Conservation (phyloP, 1,140 invertebrate species). For the Saccostrea echinata region DNA sequence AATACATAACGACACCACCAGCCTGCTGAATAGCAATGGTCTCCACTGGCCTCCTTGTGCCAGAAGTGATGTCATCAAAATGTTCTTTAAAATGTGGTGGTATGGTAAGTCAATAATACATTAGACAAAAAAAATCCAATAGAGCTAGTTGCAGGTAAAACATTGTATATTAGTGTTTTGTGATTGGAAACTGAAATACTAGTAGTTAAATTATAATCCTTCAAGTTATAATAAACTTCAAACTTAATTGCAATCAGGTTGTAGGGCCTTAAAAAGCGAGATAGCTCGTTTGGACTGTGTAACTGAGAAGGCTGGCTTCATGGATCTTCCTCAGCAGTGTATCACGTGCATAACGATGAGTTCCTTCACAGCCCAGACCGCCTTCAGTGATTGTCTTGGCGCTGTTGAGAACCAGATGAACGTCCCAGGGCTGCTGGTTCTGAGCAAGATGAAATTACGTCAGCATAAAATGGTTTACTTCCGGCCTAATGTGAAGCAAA, state of each 20-base stretch:
- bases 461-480: slow-evolving; percentile 33
- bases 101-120: not conserved
- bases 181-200: not conserved
- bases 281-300: not conserved
- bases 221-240: not conserved
- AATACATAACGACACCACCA: not conserved
- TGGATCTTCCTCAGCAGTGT: not conserved
- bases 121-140: not conserved
- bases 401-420: slow-evolving; percentile 45
- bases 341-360: not conserved
- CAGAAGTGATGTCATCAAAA: not conserved
- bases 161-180: not conserved
- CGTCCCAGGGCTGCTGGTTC: slow-evolving; percentile 53
- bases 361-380: not conserved
- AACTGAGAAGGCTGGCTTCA: not conserved
- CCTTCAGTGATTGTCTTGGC: slow-evolving; percentile 46
- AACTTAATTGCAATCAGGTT: not conserved
- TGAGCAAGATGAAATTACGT: slow-evolving; percentile 49
- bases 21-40: not conserved
- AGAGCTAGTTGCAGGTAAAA: not conserved
- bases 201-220: not conserved
- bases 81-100: slow-evolving; percentile 24
- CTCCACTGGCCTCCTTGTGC: not conserved
- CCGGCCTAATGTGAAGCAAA: slow-evolving; percentile 34
- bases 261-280: not conserved